Evolutionary conservation across 2,113 vertebrate genomes (phyloP).

Genomic region (Bufo gargarizans): DNA sequence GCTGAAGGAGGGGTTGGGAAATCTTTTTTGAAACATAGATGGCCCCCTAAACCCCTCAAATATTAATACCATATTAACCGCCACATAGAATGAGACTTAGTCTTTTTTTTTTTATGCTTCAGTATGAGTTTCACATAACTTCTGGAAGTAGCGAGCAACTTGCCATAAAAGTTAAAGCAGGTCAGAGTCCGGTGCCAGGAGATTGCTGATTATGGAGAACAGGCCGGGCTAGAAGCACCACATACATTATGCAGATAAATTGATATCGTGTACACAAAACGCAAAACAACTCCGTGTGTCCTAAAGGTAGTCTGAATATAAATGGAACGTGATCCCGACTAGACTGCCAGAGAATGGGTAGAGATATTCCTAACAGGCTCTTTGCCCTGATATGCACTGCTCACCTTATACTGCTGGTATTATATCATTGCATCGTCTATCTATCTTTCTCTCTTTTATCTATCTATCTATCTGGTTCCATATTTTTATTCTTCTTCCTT

Average conservation of each 20-base stretch:
- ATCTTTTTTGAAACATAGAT: no score
- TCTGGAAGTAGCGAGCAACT: neutral
- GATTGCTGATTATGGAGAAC: neutral
- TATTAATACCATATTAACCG: neutral
- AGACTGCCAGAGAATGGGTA: no score
- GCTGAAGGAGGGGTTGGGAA: no score
- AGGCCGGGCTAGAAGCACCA: neutral
- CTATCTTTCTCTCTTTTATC: no score
- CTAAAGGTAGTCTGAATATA: no score
- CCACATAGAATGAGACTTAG: neutral
- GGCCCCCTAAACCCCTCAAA: neutral
- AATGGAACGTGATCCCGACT: no score
- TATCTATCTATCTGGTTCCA: no score
- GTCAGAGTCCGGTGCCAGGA: neutral
- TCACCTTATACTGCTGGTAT: no score
- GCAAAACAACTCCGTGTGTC: neutral
- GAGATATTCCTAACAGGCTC: no score
- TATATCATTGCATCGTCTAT: no score
- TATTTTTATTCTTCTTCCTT: no score
- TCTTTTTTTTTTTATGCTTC: neutral
- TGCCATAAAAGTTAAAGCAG: neutral
- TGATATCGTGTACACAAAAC: neutral
- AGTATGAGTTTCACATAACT: neutral
- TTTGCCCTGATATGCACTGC: no score
- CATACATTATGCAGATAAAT: constrained; percentile 17